Percentiles rank a stretch among this genome's conserved stretches.
These are phyloP conservation scores for Scaeva pyrastri DNA, from an alignment of 2,888 invertebrate genomes.

Conservation along the genomic window DNA sequence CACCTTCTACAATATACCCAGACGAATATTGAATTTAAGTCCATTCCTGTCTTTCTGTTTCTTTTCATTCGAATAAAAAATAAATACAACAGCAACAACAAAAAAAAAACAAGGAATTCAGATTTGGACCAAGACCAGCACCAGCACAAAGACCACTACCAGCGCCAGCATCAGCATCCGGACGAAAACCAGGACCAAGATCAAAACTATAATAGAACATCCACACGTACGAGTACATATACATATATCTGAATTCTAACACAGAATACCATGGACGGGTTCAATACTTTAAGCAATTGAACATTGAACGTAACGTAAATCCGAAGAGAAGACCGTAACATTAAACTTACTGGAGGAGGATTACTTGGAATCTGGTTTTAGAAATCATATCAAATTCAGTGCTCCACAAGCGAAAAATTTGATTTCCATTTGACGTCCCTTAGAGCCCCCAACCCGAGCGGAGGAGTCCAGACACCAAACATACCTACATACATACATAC, in stretches of 20 bases:
- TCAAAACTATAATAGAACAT: background rate
- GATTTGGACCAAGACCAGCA: background rate
- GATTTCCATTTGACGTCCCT: slow-evolving; percentile 62
- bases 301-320: slow-evolving; percentile 49
- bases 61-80: slow-evolving; percentile 10
- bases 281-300: slow-evolving; percentile 57
- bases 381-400: slow-evolving; percentile 73
- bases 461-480: background rate
- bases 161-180: background rate
- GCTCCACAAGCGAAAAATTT: slow-evolving; percentile 67
- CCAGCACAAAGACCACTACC: background rate
- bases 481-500: no score
- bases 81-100: background rate
- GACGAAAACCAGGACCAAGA: background rate
- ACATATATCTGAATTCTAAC: no score
- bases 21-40: slow-evolving; percentile 38
- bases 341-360: slow-evolving; percentile 23
- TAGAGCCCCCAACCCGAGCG: background rate
- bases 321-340: slow-evolving; percentile 19
- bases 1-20: slow-evolving; percentile 40
- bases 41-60: background rate
- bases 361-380: slow-evolving; percentile 60
- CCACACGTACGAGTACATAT: background rate
- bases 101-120: slow-evolving; percentile 11
- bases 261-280: slow-evolving; percentile 19